Base-by-base conservation (phyloP, 1,140 invertebrate species). In the Drosophila trapezifrons region DNA sequence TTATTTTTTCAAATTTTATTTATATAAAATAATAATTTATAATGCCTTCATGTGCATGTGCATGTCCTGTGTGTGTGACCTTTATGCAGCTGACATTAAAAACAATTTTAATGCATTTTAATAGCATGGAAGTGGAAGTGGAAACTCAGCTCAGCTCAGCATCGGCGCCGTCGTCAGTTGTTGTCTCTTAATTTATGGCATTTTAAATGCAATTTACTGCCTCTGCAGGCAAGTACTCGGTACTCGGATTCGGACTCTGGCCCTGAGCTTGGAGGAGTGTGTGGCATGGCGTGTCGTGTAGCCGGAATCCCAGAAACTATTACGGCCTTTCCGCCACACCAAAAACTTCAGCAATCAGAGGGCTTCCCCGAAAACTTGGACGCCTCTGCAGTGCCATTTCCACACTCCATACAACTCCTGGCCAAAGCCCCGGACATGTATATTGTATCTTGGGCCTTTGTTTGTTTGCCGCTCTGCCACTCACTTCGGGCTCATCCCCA, bases 191-290 rank as follows among this genome's bases (percentile, higher is more conserved):
- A 85, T 85, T 85, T 85, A 85, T 85, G 81, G 81, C 81, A 85
- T 85, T 85, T 85, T 80, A 85, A 85, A 78, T 80, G 82, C 82
- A 85, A 85, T 85, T 85, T 85, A 80, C 81, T 64, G 79, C 67
- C 79, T 65, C 55, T 60, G 64, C 64, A 72, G 51, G 32, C 65
- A 32, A 51, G 46, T 29, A 17, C 25, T 29, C 49, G 32, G 42
- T 40, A 22, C 56, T 46, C n/a, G n/a, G n/a, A n/a, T n/a, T n/a
- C n/a, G 51, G 59, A 38, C 55, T 22, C 52, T 63, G 54, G 25
- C 22, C 32, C 32, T 62, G 63, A 62, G 40, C 6, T 43, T 17
- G 18, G 15, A 66, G 58, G 58, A 64, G 57, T 27, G 40, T 37
- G 29, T 18, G 49, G 17, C 49, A 7, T 52, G 63, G 40, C 32